Base-by-base conservation (phyloP, 2,797 vertebrate species). In the Sebastolobus alascanus region DNA sequence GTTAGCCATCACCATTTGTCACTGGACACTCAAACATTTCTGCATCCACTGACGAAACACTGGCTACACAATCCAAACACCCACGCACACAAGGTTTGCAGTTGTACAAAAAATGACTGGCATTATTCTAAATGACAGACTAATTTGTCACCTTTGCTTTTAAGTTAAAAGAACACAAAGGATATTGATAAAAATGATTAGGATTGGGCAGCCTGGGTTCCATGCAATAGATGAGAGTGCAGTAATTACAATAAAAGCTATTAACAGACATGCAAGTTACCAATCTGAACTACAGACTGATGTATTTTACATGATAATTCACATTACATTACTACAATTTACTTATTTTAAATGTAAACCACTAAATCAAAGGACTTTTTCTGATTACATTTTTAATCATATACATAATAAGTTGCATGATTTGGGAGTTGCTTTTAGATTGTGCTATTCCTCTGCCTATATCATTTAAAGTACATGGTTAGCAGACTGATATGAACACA, bases 1-100 rank as follows among this genome's bases (percentile, higher is more conserved):
- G 90, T 93, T 90, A 93, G 80, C 77, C 85, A 96, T 97, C 94
- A 95, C 64, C 80, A 84, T 84, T 86, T 79, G 65, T 94, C 95
- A 89, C 68, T 90, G 94, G 93, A 93, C 79, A 33, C 87, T 92
- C 90, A 94, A 92, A 92, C 90, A 86, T 93, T 93, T 93, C 79
- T 87, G 79, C 82, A 92, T 93, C 85, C 71, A 82, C 85, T 80
- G 80, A 91, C 2, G 25, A 93, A 90, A 81, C 67, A 43, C 84
- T 84, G 79, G 63, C 60, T 59, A 43, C 55, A 66, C 68, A 68
- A 52, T 82, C 82, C 86, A 88, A 77, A 85, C 84, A 75, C 79
- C 46, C 75, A 82, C 71, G 72, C 60, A 68, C 75, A 71, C 73
- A 76, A 11, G 16, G 31, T 82, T 80, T 72, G 31, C 61, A 71